Conservation (phyloP, 2,113 vertebrate genomes). For the Setophaga petechia region DNA sequence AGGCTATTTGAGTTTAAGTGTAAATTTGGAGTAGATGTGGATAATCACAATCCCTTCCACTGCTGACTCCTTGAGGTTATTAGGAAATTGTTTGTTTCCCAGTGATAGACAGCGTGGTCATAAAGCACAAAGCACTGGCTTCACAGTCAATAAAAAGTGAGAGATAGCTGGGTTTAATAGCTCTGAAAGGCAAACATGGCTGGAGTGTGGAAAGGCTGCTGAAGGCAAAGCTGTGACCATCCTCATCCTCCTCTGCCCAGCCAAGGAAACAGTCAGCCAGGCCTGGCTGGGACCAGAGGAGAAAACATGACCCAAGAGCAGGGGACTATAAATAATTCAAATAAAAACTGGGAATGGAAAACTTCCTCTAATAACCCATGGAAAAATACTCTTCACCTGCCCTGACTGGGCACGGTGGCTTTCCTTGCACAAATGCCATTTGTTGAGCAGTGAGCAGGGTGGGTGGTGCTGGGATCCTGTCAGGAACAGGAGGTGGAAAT, state of each 20-base stretch:
- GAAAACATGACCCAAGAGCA: neutral
- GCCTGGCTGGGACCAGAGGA: neutral
- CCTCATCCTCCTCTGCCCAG: neutral
- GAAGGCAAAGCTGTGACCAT: neutral
- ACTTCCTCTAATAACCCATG: neutral
- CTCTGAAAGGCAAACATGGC: neutral
- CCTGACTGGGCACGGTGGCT: neutral
- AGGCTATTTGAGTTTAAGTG: neutral
- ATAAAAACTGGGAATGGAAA: neutral
- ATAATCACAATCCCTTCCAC: neutral
- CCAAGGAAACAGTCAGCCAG: neutral
- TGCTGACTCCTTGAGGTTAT: neutral
- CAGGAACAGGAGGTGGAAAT: neutral
- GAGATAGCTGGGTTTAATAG: neutral
- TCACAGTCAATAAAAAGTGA: neutral
- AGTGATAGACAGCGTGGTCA: neutral
- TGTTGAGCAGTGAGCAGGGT: neutral
- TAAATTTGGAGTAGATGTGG: neutral
- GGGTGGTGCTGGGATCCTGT: neutral
- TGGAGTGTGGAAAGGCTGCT: neutral
- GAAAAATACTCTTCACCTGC: neutral
- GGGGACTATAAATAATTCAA: neutral
- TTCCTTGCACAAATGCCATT: neutral
- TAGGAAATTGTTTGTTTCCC: neutral
- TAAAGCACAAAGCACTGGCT: neutral